Percentiles rank a stretch among this genome's conserved stretches.
These are phyloP conservation scores for Norana najaformis DNA, from an alignment of 2,888 invertebrate species.

Conservation along the genomic window DNA sequence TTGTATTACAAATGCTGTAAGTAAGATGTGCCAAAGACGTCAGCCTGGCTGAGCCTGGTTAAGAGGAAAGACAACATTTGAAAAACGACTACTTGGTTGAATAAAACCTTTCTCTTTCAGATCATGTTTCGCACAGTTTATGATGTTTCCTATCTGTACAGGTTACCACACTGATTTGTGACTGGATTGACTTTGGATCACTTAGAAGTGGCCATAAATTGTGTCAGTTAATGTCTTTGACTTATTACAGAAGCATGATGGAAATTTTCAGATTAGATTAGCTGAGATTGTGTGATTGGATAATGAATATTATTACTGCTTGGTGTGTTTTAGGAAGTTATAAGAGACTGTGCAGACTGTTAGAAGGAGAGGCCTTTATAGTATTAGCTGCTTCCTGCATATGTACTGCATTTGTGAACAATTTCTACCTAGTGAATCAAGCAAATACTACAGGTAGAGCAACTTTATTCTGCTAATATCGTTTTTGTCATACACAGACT, in stretches of 20 bases:
- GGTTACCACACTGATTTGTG: background rate
- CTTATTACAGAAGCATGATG: background rate
- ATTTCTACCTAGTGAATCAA: background rate
- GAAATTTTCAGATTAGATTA: background rate
- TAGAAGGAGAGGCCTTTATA: constrained; percentile 64
- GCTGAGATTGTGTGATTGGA: background rate
- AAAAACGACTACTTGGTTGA: too few relatives aligned
- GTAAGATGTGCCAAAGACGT: too few relatives aligned
- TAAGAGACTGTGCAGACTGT: constrained; percentile 60
- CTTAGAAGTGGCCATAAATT: background rate
- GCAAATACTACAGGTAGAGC: background rate
- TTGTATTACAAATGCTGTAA: too few relatives aligned
- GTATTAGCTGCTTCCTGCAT: background rate
- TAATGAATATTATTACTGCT: background rate
- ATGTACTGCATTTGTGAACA: background rate
- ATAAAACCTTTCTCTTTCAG: too few relatives aligned
- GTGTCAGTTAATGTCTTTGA: background rate
- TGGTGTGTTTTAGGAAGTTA: constrained; percentile 50
- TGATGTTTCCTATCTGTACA: background rate
- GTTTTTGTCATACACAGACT: too few relatives aligned
- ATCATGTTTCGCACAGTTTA: background rate
- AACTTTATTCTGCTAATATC: background rate
- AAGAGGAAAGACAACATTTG: too few relatives aligned
- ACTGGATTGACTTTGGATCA: background rate
- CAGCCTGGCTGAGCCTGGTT: too few relatives aligned